Evolutionary conservation across 2,888 invertebrate genomes (phyloP).

Genomic region (Perizoma affinitatum): DNA sequence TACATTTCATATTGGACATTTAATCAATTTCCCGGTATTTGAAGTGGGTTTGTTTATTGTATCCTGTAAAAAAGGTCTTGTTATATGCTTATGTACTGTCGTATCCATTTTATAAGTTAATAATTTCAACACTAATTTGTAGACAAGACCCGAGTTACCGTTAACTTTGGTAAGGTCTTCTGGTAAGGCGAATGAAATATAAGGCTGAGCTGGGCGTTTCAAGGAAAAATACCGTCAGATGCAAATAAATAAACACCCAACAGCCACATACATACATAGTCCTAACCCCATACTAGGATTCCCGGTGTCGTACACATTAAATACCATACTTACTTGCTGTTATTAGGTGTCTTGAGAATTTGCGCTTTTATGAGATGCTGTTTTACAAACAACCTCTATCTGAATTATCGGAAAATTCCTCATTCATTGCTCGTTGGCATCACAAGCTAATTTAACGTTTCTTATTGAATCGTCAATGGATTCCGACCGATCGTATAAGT

Average conservation of each 20-base stretch:
- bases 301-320: no score
- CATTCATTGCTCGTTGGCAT: constrained; percentile 39
- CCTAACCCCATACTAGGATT: no score
- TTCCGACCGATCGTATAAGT: constrained; percentile 14
- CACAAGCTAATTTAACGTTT: neutral
- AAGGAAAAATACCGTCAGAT: constrained; percentile 71
- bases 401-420: constrained; percentile 5
- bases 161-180: constrained; percentile 56
- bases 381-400: constrained; percentile 18
- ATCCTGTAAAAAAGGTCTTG: constrained; percentile 8
- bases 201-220: constrained; percentile 54
- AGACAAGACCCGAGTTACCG: constrained; percentile 40
- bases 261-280: no score
- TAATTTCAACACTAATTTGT: constrained; percentile 44
- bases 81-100: neutral
- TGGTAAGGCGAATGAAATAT: constrained; percentile 52
- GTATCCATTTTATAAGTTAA: constrained; percentile 21
- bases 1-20: no score
- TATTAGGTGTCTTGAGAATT: constrained; percentile 60
- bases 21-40: no score
- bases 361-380: constrained; percentile 56
- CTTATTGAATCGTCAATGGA: constrained; percentile 33
- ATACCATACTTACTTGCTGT: constrained; percentile 64
- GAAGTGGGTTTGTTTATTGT: constrained; percentile 1
- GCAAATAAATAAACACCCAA: constrained; percentile 56